Evolutionary conservation across 2,888 invertebrate genomes (phyloP), one percentile per base, ranked within the genome.

Genomic region (Steromphala cineraria): DNA sequence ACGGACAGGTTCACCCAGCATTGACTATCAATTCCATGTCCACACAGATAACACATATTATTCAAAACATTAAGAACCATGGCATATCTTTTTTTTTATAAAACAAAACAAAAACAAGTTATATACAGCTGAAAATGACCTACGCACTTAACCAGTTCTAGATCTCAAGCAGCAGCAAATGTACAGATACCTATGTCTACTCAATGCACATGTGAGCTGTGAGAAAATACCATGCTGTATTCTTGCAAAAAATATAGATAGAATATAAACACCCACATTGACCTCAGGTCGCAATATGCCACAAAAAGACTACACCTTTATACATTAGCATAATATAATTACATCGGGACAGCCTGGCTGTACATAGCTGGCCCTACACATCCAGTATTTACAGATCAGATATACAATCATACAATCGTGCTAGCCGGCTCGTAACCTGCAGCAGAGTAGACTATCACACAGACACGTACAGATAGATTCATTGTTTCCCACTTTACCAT

Each of bases 191-290:
- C 28, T 28, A 24, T 56, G 62, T 24, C 62, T 62, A 24, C 21
- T 24, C 15, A 62, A 62, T 62, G 28, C 62, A 62, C 62, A 62
- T 13, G 28, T 62, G 62, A 62, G 62, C 62, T 62, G 28, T 62
- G 62, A 56, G 56, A 28, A 62, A 62, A 62, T 62, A 62, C 62
- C 62, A 62, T 62, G 62, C 62, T 62, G 62, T 62, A 28, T 24
- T 62, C 8, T 46, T 46, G 46, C 46, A 46, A 46, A 46, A 46
- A 62, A 28, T 15, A 62, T 28, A 62, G 28, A 62, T 15, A 62
- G 17, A 24, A 62, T 62, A 24, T 24, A 62, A 24, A 62, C 62
- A 24, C 62, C 24, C 62, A 28, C 24, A 24, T 24, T 24, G 62
- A 62, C 62, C 62, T 0, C 24, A 62, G 62, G 62, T 28, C 62